Evolutionary conservation across 2,888 invertebrate species (phyloP).

Genomic region (Julus scanicus): DNA sequence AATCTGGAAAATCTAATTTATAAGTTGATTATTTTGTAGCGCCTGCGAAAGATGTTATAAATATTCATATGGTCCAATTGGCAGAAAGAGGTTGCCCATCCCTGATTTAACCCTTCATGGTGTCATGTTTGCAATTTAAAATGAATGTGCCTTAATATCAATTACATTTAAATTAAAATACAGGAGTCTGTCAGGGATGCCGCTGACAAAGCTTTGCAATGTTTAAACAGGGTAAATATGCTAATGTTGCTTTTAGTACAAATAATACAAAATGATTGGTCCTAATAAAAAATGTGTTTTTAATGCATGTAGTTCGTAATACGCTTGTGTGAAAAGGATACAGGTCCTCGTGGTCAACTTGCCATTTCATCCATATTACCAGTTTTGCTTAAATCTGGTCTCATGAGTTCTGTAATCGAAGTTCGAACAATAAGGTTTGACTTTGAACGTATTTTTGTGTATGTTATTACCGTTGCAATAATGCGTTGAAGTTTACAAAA

Average conservation of each 20-base stretch:
- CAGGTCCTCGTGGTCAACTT: conserved; percentile 64
- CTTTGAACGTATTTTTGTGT: neutral
- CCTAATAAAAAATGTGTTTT: neutral
- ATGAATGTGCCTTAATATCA: neutral
- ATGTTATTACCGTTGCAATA: too few relatives aligned
- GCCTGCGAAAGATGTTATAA: too few relatives aligned
- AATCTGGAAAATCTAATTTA: too few relatives aligned
- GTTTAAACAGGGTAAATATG: conserved; percentile 65
- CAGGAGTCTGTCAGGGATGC: conserved; percentile 67
- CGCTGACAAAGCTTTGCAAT: conserved; percentile 66
- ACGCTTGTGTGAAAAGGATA: conserved; percentile 65
- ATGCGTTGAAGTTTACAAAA: too few relatives aligned
- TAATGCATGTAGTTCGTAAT: conserved; percentile 63
- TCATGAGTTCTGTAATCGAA: conserved; percentile 81
- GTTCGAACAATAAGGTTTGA: conserved; percentile 79
- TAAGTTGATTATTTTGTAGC: too few relatives aligned
- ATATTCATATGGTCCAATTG: too few relatives aligned
- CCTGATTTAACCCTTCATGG: neutral
- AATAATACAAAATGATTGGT: conserved; percentile 9
- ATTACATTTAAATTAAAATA: neutral
- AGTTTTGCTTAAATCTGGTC: conserved; percentile 81
- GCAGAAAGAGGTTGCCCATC: too few relatives aligned
- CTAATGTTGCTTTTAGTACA: neutral
- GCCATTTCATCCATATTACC: conserved; percentile 74
- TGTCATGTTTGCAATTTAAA: too few relatives aligned